Evolutionary conservation across 2,888 invertebrate species (phyloP), one percentile per base, ranked within the genome.

Genomic region (Cerastis leucographa): DNA sequence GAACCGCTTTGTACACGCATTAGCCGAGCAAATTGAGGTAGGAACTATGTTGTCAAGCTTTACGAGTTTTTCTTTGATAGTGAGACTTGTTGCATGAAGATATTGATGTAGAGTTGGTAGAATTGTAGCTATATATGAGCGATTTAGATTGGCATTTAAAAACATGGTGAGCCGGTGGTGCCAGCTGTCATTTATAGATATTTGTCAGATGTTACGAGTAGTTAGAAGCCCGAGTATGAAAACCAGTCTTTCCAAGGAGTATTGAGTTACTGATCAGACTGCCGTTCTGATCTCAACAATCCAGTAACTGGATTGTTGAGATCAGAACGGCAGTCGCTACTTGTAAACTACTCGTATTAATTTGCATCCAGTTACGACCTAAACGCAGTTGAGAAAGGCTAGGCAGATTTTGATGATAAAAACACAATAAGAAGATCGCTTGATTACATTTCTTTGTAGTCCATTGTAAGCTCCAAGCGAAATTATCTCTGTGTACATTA

Each of bases 1-100:
- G 22, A n/a, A 25, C 44, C 8, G 25, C 66, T 74, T 78, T 66
- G 42, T 78, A 74, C 56, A 40, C 54, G 64, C 4, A 76, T 49
- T 70, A 46, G 44, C 40, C 19, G 19, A 66, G 73, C 62, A 44
- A 74, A 51, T 54, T 19, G 3, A 66, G 14, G 19, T 4, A 46
- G 17, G 19, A 2, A 46, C 54, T 73, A 40, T 49, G 56, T 65
- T 22, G 46, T 29, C 29, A 11, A 46, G 19, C 11, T 54, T 46
- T 40, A 44, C 14, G 8, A 35, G 49, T 22, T 49, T 44, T 46
- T 54, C 5, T 29, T 17, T 46, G 17, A n/a, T 17, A 4, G 6
- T 1, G 11, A n/a, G n/a, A 49, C 54, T 77, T 77, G 46, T 77
- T 78, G 54, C 71, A 49, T 49, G 49, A 42, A 29, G 25, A 62